Percentiles rank a stretch among this genome's conserved stretches.
Conservation (phyloP, 1,140 invertebrate genomes). For the Probaryconus sp. region DNA sequence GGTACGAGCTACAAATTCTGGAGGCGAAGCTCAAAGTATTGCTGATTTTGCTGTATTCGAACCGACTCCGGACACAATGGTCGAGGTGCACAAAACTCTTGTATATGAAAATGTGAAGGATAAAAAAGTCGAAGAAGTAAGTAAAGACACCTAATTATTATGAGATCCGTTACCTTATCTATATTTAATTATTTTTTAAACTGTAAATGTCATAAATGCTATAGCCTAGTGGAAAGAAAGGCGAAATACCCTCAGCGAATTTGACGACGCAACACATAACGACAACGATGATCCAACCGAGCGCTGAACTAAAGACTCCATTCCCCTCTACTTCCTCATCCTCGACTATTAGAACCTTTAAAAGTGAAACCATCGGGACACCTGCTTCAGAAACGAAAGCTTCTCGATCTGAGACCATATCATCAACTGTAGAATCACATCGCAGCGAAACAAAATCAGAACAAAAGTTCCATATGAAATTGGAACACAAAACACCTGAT, state of each 20-base stretch:
- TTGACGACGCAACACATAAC: slow-evolving; percentile 70
- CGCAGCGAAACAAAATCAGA: slow-evolving; percentile 75
- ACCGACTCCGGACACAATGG: slow-evolving; percentile 83
- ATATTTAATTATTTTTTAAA: slow-evolving; percentile 1
- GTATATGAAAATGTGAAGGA: slow-evolving; percentile 80
- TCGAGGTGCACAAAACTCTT: slow-evolving; percentile 83
- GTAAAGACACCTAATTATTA: no score
- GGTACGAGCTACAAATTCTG: slow-evolving; percentile 84
- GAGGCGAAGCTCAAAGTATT: slow-evolving; percentile 87
- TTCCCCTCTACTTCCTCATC: slow-evolving; percentile 64
- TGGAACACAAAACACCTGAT: slow-evolving; percentile 74
- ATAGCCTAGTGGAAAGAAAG: slow-evolving; percentile 70
- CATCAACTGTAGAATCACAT: slow-evolving; percentile 74
- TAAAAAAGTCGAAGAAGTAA: slow-evolving; percentile 72
- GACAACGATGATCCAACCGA: slow-evolving; percentile 72
- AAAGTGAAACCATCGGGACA: slow-evolving; percentile 59
- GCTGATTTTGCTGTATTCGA: slow-evolving; percentile 87
- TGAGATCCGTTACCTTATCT: background rate
- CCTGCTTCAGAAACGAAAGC: slow-evolving; percentile 58
- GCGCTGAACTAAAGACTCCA: slow-evolving; percentile 67
- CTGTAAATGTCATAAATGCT: slow-evolving; percentile 23
- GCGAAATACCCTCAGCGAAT: slow-evolving; percentile 69
- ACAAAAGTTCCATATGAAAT: slow-evolving; percentile 77
- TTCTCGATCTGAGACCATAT: slow-evolving; percentile 73
- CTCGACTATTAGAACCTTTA: slow-evolving; percentile 67